Evolutionary conservation across 1,140 invertebrate genomes (phyloP).

Genomic region (Cyclina sinensis): DNA sequence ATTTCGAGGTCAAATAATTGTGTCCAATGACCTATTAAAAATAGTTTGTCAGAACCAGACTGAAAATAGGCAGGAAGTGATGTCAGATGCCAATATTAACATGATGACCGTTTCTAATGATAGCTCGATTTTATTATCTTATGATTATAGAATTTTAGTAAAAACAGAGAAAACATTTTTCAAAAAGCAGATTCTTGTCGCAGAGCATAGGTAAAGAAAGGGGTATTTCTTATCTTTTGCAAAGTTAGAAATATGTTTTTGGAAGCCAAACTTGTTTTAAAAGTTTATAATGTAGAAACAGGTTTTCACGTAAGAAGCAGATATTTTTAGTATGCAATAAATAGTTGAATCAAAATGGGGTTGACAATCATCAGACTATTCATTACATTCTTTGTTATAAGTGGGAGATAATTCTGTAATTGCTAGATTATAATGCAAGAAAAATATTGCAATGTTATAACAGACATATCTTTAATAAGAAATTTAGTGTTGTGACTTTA

Average conservation of each 20-base stretch:
- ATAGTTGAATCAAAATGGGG: not conserved
- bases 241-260: too few species aligned
- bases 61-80: too few species aligned
- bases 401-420: not conserved
- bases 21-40: too few species aligned
- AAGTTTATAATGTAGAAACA: not conserved
- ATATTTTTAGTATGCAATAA: not conserved
- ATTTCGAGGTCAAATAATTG: too few species aligned
- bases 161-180: not conserved
- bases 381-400: slow-evolving; percentile 10
- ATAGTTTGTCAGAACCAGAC: too few species aligned
- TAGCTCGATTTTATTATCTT: too few species aligned
- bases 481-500: slow-evolving; percentile 13
- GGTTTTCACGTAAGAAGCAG: not conserved
- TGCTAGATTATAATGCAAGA: not conserved
- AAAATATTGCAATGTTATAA: too few species aligned
- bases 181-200: not conserved
- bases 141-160: too few species aligned
- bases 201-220: too few species aligned
- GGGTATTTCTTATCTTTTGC: too few species aligned
- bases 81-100: too few species aligned
- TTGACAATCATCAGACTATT: not conserved
- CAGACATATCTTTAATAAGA: slow-evolving; percentile 20
- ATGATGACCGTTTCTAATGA: too few species aligned
- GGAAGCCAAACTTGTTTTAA: not conserved